Evolutionary conservation across 2,113 vertebrate genomes (phyloP), one percentile per base, ranked within the genome.

Genomic region (Empidonax traillii): DNA sequence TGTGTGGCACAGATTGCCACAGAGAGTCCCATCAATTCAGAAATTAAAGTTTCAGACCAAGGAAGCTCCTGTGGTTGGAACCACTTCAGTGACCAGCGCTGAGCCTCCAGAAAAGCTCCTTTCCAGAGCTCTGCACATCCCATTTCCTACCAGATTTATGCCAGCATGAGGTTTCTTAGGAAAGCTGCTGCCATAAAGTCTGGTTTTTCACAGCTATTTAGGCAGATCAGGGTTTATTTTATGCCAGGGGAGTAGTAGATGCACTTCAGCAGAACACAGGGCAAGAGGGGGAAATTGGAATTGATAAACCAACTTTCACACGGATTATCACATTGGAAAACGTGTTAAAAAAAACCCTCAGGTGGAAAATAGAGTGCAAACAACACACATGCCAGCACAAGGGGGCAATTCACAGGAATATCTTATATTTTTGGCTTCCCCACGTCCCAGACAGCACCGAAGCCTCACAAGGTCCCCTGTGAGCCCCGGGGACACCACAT

Each of bases 401-500:
- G 52, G 24, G 51, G 13, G 20, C 0, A 28, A 62, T 15, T 58
- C 39, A 43, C 18, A 77, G 79, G 63, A 14, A 9, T 6, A 14
- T 27, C 44, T 23, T 14, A 5, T 16, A 3, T 71, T 51, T 86
- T 12, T 16, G 12, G 31, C 4, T 30, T 30, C 13, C 68, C 56
- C 44, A 49, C 4, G 14, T 8, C n/a, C 14, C 51, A 16, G 65
- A 56, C 65, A 28, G 72, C 33, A 35, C 0, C 11, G 6, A 18
- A 91, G 46, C 53, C 72, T 15, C 1, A 13, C 31, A 55, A 49
- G 11, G 5, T 30, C 69, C 10, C 47, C 47, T 21, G 25, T 1
- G 20, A 19, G 35, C 10, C n/a, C 4, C 0, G 37, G 16, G 16
- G 21, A 61, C 2, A 6, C 62, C 49, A 8, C 3, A 0, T 41